Conservation (phyloP, 2,888 invertebrate genomes). For the Seira ritae region DNA sequence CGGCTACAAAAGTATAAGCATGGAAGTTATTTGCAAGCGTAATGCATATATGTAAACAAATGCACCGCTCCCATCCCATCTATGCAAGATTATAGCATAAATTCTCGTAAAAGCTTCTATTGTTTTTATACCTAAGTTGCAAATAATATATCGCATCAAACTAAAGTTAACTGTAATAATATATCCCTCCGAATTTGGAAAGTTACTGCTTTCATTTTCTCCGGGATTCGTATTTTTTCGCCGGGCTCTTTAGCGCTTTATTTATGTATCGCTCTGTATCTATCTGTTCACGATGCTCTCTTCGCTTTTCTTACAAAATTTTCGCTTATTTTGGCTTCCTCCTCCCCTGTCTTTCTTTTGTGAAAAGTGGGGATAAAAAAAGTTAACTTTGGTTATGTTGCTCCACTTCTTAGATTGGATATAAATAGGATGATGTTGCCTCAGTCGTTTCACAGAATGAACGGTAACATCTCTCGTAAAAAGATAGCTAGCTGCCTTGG, state of each 20-base stretch:
- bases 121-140: not conserved
- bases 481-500: not conserved
- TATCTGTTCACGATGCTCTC: not conserved
- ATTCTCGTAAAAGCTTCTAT: not conserved
- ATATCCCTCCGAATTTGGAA: not conserved
- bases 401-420: constrained; percentile 34
- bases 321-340: constrained; percentile 34
- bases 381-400: constrained; percentile 24
- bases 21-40: too few relatives aligned
- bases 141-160: not conserved
- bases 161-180: not conserved
- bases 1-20: too few relatives aligned
- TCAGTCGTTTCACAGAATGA: constrained; percentile 28
- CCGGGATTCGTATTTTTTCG: constrained; percentile 2
- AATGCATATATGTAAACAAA: too few relatives aligned
- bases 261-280: constrained; percentile 45
- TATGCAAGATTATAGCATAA: not conserved
- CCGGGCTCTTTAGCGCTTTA: constrained; percentile 44
- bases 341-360: not conserved
- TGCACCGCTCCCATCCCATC: too few relatives aligned
- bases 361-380: not conserved
- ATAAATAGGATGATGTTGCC: constrained; percentile 39
- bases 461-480: constrained; percentile 33
- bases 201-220: not conserved
- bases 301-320: constrained; percentile 16